A percentile compares a stretch with the other conserved stretches of the same genome.
Conservation (phyloP, 2,888 invertebrate species). For the Brachylomia viminalis region DNA sequence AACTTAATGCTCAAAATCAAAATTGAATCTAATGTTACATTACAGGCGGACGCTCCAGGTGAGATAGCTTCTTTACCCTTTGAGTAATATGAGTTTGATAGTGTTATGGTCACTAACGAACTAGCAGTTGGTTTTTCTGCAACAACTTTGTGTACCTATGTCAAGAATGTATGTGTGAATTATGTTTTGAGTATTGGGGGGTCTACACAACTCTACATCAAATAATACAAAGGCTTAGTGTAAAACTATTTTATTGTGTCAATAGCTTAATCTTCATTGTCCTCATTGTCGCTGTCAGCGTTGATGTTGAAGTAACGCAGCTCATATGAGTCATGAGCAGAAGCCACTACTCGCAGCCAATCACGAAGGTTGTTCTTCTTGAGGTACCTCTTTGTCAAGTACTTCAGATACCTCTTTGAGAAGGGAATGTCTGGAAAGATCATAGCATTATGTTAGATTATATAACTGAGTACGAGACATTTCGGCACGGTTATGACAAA, state of each 20-base stretch:
- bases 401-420: slow-evolving; percentile 98
- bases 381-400: slow-evolving; percentile 99
- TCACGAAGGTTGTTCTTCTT: slow-evolving; percentile 99
- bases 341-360: slow-evolving; percentile 99
- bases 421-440: slow-evolving; percentile 91
- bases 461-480: neutral
- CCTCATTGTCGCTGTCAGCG: slow-evolving; percentile 94
- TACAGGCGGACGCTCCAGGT: no score
- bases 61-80: no score
- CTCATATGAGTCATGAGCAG: slow-evolving; percentile 98
- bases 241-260: slow-evolving; percentile 86
- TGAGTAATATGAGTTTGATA: no score
- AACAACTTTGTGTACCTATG: neutral
- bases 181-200: neutral
- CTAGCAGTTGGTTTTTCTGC: neutral
- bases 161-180: neutral
- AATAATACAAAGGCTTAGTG: slow-evolving; percentile 72
- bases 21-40: no score
- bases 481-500: neutral
- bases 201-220: neutral
- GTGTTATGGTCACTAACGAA: no score
- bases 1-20: no score
- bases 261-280: slow-evolving; percentile 94
- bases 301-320: slow-evolving; percentile 99
- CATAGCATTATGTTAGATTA: neutral